phyloP scores from a whole-genome alignment of 2,888 invertebrate genomes.

The Callosobruchus maculatus region DNA sequence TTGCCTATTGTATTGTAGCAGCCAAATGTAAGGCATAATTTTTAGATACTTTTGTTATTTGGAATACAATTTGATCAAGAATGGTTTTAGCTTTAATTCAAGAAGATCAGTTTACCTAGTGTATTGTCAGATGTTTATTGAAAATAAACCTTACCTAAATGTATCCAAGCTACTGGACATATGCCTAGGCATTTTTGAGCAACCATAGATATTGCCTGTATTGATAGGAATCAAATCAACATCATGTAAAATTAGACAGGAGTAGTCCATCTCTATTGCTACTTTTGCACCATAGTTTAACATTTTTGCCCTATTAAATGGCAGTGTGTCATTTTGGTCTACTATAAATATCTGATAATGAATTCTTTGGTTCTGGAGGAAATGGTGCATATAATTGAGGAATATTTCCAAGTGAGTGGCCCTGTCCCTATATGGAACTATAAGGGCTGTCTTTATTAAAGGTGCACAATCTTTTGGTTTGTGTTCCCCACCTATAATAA shows the following conservation, averaged over 20 bases:
- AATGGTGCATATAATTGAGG: slow-evolving; percentile 82
- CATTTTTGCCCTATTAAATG: slow-evolving; percentile 84
- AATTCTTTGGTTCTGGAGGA: slow-evolving; percentile 73
- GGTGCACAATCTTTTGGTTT: slow-evolving; percentile 43
- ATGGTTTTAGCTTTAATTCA: too few species aligned
- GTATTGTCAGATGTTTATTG: too few species aligned
- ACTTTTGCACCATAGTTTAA: slow-evolving; percentile 82
- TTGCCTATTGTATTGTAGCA: too few species aligned
- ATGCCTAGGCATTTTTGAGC: slow-evolving; percentile 76
- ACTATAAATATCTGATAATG: slow-evolving; percentile 84
- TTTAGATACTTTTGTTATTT: too few species aligned
- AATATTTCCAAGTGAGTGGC: slow-evolving; percentile 72
- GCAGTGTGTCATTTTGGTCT: slow-evolving; percentile 75
- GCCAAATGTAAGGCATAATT: too few species aligned
- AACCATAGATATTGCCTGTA: slow-evolving; percentile 80
- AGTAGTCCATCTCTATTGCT: slow-evolving; percentile 68
- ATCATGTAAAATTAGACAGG: slow-evolving; percentile 86
- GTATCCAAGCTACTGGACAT: slow-evolving; percentile 85
- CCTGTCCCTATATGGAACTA: slow-evolving; percentile 80
- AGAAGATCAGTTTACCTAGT: too few species aligned
- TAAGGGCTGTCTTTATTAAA: slow-evolving; percentile 71
- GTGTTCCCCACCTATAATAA: slow-evolving; percentile 43
- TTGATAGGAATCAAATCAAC: slow-evolving; percentile 82
- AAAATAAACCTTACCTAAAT: slow-evolving; percentile 53
- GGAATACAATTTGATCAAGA: too few species aligned